These are phyloP conservation scores for Xyliphius kryptos DNA, from an alignment of 2,113 vertebrate species.

Conservation along the genomic window DNA sequence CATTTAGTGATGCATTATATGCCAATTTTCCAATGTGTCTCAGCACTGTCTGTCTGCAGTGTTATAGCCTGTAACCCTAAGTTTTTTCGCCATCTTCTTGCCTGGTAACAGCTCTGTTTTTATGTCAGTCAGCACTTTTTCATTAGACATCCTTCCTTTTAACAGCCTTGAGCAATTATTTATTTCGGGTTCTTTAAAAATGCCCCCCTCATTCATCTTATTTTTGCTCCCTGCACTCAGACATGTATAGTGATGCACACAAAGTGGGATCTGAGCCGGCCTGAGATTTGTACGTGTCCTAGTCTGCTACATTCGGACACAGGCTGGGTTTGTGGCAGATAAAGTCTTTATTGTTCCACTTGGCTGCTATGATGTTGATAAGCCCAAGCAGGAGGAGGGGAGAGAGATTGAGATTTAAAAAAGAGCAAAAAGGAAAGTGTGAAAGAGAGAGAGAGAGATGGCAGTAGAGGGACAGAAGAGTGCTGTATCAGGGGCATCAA, in stretches of 20 bases:
- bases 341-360: slow-evolving; percentile 65
- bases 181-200: too few relatives aligned
- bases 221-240: slow-evolving; percentile 3
- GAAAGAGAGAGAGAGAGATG: slow-evolving; percentile 27
- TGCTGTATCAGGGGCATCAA: slow-evolving; percentile 16
- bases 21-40: too few relatives aligned
- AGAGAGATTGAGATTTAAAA: slow-evolving; percentile 1
- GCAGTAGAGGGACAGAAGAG: slow-evolving; percentile 2
- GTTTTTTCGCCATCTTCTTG: too few relatives aligned
- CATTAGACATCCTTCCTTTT: too few relatives aligned
- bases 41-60: too few relatives aligned
- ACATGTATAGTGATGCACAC: too few relatives aligned
- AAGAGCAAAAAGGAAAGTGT: too few relatives aligned
- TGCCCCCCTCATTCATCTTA: not conserved
- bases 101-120: too few relatives aligned
- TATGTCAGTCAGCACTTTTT: too few relatives aligned
- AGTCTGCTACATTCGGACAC: slow-evolving; percentile 65
- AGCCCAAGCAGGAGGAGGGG: slow-evolving; percentile 51
- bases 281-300: slow-evolving; percentile 45
- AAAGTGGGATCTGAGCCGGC: slow-evolving; percentile 57
- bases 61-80: too few relatives aligned
- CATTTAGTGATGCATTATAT: too few relatives aligned
- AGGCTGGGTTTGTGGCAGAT: slow-evolving; percentile 63
- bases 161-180: too few relatives aligned
- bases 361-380: slow-evolving; percentile 59